Base-by-base conservation (phyloP, 64 coral and sea anemone species). In the Stichodactyla mertensii region DNA sequence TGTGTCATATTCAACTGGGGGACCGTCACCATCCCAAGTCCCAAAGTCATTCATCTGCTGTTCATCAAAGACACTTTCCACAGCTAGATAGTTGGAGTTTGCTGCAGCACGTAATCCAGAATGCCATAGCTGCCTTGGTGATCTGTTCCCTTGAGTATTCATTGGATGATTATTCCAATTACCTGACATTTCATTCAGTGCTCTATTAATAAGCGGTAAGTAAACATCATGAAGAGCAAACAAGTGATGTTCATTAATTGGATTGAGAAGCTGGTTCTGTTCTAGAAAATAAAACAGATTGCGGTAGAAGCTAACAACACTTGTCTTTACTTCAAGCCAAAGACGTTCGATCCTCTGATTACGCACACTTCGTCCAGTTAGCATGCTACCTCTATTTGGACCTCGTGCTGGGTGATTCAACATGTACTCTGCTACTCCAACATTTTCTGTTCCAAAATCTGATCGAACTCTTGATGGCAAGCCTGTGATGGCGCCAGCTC, bases 81-180 rank as follows among this genome's bases (percentile, higher is more conserved):
- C 26, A 82, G 84, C 71, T 64, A 86, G 36, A 66, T 86, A 86
- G 57, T 91, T 54, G 52, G 89, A 86, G 59, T 91, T 91, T 57
- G 89, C 83, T 79, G 89, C 58, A 86, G 89, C 83, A 10, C 24
- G 45, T 20, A 78, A 9, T 12, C 77, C 77, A 28, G 26, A 78
- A 28, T 45, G 24, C 77, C 77, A 78, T 0, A 78, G 45, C 45
- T 78, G 77, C 10, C 45, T 78, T 28, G 77, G 31, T 36, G 31
- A 36, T 10, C 24, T 28, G 45, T 78, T 78, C 26, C 77, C 10
- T 28, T 78, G 12, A 0, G 77, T 78, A 28, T 10, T 45, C 77
- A 91, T 55, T 20, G 89, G 57, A 53, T 91, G 89, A 71, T 91
- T 86, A 82, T 91, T 91, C 89, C 89, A 91, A 53, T 61, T 83